Conservation (phyloP, 2,888 invertebrate genomes). For the Chromoteleia sp. region DNA sequence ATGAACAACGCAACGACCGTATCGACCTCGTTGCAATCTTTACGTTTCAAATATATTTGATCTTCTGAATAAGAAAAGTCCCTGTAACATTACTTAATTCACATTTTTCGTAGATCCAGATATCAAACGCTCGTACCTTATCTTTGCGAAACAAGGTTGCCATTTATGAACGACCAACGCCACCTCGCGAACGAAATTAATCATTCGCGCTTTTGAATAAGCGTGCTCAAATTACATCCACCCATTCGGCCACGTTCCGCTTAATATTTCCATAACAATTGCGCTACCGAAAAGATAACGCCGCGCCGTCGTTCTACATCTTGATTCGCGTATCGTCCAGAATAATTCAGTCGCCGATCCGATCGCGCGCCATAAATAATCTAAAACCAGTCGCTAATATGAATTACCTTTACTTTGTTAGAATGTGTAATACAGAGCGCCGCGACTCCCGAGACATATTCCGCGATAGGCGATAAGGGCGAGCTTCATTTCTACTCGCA, state of each 20-base stretch:
- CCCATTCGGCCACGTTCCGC: not conserved
- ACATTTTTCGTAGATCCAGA: slow-evolving; percentile 25
- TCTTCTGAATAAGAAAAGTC: not conserved
- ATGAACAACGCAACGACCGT: no score
- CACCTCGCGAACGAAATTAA: slow-evolving; percentile 46
- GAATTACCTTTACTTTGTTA: slow-evolving; percentile 54
- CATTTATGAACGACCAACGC: slow-evolving; percentile 8
- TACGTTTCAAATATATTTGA: not conserved
- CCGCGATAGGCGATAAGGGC: slow-evolving; percentile 70
- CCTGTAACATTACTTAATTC: slow-evolving; percentile 28
- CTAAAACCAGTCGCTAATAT: slow-evolving; percentile 55
- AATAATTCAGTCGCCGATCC: slow-evolving; percentile 53
- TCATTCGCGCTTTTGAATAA: slow-evolving; percentile 36
- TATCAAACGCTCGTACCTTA: slow-evolving; percentile 33
- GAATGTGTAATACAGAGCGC: slow-evolving; percentile 62
- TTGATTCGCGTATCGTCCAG: slow-evolving; percentile 50
- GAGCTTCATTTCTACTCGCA: slow-evolving; percentile 60
- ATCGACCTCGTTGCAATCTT: no score
- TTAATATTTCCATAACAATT: slow-evolving; percentile 66
- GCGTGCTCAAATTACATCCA: slow-evolving; percentile 40
- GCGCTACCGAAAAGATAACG: slow-evolving; percentile 58
- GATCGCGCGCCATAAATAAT: slow-evolving; percentile 58
- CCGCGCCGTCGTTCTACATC: slow-evolving; percentile 33
- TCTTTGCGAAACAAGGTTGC: slow-evolving; percentile 33
- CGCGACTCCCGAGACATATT: slow-evolving; percentile 65